phyloP scores from a whole-genome alignment of 2,888 invertebrate species.

The Drosophila ustulata region DNA sequence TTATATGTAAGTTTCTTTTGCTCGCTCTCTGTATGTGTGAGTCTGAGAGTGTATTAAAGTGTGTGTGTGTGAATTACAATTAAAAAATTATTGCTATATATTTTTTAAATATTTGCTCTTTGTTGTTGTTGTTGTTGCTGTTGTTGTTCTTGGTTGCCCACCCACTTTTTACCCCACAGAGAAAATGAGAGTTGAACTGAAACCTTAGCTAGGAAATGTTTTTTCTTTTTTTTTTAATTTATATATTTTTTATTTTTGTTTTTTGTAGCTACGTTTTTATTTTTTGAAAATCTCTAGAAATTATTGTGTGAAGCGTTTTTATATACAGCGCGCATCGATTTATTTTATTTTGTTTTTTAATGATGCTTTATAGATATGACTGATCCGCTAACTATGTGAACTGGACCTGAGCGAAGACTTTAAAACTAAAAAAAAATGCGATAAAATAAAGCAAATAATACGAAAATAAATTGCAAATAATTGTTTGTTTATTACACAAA shows the following conservation, averaged over 20 bases:
- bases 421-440: not conserved
- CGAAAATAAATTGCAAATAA: conserved; percentile 46
- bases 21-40: conserved; percentile 21
- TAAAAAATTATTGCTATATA: conserved; percentile 53
- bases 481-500: conserved; percentile 74
- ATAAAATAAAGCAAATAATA: conserved; percentile 16
- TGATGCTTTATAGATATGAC: conserved; percentile 45
- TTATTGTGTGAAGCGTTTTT: conserved; percentile 40
- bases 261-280: conserved; percentile 17
- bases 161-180: conserved; percentile 9
- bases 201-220: conserved; percentile 76
- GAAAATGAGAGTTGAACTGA: conserved; percentile 59
- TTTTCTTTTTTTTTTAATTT: conserved; percentile 12
- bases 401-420: conserved; percentile 30
- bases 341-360: conserved; percentile 23
- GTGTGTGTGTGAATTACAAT: conserved; percentile 26
- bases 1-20: conserved; percentile 39
- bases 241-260: conserved; percentile 15
- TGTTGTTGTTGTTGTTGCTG: conserved; percentile 19
- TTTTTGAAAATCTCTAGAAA: conserved; percentile 28
- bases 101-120: conserved; percentile 48
- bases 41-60: conserved; percentile 5
- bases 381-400: conserved; percentile 23
- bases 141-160: conserved; percentile 26
- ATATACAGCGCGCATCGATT: conserved; percentile 55